Evolutionary conservation across 2,797 vertebrate species (phyloP).

Genomic region (Melanotaenia maccullochi): DNA sequence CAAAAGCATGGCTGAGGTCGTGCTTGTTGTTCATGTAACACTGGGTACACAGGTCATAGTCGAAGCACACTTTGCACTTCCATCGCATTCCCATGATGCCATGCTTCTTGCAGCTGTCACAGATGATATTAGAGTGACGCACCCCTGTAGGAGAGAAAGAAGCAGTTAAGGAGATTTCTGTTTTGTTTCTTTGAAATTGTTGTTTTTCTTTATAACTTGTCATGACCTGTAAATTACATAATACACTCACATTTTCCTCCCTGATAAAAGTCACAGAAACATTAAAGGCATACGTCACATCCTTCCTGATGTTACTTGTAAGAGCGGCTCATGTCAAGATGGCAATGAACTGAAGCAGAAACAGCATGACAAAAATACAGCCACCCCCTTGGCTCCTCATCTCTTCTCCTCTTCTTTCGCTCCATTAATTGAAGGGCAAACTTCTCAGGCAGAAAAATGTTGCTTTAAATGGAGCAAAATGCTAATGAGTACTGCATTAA

Average conservation of each 20-base stretch:
- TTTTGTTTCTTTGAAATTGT: not conserved
- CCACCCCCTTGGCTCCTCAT: constrained; percentile 29
- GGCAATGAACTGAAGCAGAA: constrained; percentile 46
- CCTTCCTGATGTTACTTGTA: constrained; percentile 16
- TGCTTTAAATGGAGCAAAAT: constrained; percentile 68
- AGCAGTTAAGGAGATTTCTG: not conserved
- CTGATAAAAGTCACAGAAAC: constrained; percentile 13
- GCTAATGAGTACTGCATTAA: constrained; percentile 58
- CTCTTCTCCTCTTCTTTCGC: constrained; percentile 46
- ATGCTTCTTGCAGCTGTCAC: constrained; percentile 98
- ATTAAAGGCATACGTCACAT: constrained; percentile 15
- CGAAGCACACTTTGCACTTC: constrained; percentile 97
- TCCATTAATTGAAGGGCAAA: constrained; percentile 63
- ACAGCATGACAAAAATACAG: constrained; percentile 50
- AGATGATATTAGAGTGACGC: constrained; percentile 98
- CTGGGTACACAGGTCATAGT: constrained; percentile 97
- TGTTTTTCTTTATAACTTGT: not conserved
- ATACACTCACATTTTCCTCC: not conserved
- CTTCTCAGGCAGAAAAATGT: constrained; percentile 67
- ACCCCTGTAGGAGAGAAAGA: constrained; percentile 83
- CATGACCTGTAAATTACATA: not conserved
- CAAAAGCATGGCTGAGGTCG: constrained; percentile 92
- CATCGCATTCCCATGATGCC: constrained; percentile 98
- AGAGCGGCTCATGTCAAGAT: constrained; percentile 36
- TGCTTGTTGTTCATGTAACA: constrained; percentile 99